These are phyloP conservation scores for Allacma fusca DNA, from an alignment of 2,888 invertebrate species.

Conservation along the genomic window DNA sequence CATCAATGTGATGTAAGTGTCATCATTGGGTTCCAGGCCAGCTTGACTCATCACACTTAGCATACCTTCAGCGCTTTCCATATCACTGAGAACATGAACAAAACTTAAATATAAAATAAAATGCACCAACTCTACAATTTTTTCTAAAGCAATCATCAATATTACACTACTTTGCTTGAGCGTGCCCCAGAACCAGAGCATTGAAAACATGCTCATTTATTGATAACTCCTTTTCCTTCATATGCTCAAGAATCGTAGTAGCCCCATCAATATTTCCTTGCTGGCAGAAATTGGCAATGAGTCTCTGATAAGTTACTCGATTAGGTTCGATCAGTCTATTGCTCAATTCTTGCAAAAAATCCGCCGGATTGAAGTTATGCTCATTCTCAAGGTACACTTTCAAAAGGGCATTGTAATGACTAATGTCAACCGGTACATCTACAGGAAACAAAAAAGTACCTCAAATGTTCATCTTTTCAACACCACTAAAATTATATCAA, in stretches of 20 bases:
- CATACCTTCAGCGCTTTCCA: constrained; percentile 81
- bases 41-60: constrained; percentile 81
- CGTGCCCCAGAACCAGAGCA: constrained; percentile 84
- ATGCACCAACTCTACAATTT: too few relatives aligned
- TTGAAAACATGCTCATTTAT: constrained; percentile 85
- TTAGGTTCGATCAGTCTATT: constrained; percentile 82
- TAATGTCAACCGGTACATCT: constrained; percentile 81
- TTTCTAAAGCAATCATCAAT: too few relatives aligned
- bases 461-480: too few relatives aligned
- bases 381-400: constrained; percentile 87
- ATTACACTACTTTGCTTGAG: constrained; percentile 75
- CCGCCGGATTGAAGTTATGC: constrained; percentile 80
- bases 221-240: constrained; percentile 80
- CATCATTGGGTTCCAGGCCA: constrained; percentile 77
- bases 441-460: constrained; percentile 55
- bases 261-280: constrained; percentile 87
- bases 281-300: constrained; percentile 83
- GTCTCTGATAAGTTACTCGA: constrained; percentile 83
- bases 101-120: background rate
- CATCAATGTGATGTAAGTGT: constrained; percentile 79
- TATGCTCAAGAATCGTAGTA: constrained; percentile 81
- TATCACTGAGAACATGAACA: constrained; percentile 71
- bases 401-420: constrained; percentile 87
- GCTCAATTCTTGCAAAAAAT: constrained; percentile 79
- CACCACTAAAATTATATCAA: too few relatives aligned